phyloP scores from a whole-genome alignment of 2,113 vertebrate species.

The Bothrops jararaca region DNA sequence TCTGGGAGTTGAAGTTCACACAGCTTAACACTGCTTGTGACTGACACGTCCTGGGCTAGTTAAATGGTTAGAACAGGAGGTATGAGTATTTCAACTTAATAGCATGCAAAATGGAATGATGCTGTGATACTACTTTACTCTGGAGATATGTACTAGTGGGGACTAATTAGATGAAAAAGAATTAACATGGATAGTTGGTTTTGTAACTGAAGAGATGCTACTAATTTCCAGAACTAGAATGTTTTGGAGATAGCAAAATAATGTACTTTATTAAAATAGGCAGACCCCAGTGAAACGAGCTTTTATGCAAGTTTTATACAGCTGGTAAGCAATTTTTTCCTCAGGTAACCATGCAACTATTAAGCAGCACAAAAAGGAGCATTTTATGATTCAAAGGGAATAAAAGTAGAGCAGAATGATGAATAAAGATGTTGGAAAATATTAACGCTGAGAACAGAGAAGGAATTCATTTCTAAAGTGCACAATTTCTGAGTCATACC shows the following conservation, averaged over 20 bases:
- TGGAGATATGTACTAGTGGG: neutral
- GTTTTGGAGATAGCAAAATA: neutral
- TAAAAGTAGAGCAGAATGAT: conserved; percentile 15
- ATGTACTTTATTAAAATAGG: neutral
- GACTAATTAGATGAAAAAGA: neutral
- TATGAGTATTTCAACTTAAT: neutral
- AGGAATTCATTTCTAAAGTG: conserved; percentile 43
- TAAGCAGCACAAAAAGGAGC: conserved; percentile 48
- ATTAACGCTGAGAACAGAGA: conserved; percentile 55
- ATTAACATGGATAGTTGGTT: neutral
- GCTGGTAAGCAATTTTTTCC: neutral
- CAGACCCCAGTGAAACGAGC: neutral
- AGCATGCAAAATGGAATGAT: neutral
- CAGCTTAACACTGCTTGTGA: neutral
- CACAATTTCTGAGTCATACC: conserved; percentile 59
- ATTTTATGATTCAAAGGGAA: conserved; percentile 24
- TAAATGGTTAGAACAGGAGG: neutral
- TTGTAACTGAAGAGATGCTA: neutral
- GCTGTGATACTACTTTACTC: neutral
- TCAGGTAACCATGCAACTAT: conserved; percentile 23
- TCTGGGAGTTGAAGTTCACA: neutral
- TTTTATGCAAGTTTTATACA: neutral
- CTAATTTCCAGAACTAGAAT: neutral
- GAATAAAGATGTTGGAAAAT: conserved; percentile 53
- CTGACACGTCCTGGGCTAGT: neutral